Conservation (phyloP, 2,113 vertebrate genomes). For the Cephalopterus ornatus region DNA sequence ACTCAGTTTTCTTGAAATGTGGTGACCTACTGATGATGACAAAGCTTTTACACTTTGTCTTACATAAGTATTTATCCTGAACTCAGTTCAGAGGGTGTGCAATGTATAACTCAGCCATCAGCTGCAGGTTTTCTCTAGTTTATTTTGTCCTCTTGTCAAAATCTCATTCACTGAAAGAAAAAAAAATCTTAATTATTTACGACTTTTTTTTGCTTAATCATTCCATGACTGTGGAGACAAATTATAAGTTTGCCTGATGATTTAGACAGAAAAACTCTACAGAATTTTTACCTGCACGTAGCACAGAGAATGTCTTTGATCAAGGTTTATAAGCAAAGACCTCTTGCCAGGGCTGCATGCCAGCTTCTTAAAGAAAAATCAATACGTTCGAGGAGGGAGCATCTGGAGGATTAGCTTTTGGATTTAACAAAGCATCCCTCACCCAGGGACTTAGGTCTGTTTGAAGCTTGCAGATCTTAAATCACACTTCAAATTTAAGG, state of each 20-base stretch:
- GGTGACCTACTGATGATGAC: not conserved
- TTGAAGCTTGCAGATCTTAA: slow-evolving; percentile 1
- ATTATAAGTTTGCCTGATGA: not conserved
- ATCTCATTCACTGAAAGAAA: not conserved
- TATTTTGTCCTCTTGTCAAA: not conserved
- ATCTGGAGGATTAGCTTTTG: slow-evolving; percentile 10
- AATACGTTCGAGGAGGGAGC: not conserved
- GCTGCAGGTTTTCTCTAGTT: not conserved
- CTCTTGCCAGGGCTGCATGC: not conserved
- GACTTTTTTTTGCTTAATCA: not conserved
- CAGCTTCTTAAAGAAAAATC: slow-evolving; percentile 31
- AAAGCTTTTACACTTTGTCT: not conserved
- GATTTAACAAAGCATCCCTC: slow-evolving; percentile 13
- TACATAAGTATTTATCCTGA: not conserved
- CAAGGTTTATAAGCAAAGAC: slow-evolving; percentile 1
- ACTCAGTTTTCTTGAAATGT: not conserved
- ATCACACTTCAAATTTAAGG: not conserved
- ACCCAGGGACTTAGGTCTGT: not conserved
- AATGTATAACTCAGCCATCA: not conserved
- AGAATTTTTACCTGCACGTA: not conserved
- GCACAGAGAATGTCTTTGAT: not conserved
- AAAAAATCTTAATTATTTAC: not conserved
- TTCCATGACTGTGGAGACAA: not conserved
- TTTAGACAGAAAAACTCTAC: not conserved
- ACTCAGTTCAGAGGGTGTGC: not conserved